Percentiles rank a stretch among this genome's conserved stretches.
phyloP scores from a whole-genome alignment of 2,113 vertebrate genomes.

The Myotis brandtii region DNA sequence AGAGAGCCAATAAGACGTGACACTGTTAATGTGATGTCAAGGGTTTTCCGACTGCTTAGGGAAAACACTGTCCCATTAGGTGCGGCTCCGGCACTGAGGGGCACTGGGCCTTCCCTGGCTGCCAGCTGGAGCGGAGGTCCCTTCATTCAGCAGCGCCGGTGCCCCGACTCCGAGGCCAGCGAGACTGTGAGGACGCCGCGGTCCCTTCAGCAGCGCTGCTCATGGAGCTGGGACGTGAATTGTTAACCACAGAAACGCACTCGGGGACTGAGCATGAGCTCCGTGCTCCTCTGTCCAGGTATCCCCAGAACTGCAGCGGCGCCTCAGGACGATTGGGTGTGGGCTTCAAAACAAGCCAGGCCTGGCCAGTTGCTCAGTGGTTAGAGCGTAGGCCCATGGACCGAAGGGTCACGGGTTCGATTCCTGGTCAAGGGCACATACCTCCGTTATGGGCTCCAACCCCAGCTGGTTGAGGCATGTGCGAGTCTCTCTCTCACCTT shows the following conservation, averaged over 20 bases:
- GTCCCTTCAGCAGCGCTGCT: background rate
- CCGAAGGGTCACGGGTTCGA: too few species aligned
- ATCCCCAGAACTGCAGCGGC: background rate
- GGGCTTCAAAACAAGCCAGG: conserved; percentile 11
- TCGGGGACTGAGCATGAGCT: background rate
- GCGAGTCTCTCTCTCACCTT: too few species aligned
- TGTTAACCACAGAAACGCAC: conserved; percentile 73
- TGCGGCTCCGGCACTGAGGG: conserved; percentile 76
- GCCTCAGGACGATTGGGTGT: background rate
- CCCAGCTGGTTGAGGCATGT: too few species aligned
- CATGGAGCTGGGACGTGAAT: conserved; percentile 72
- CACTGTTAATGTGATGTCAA: conserved; percentile 89
- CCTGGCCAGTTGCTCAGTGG: too few species aligned
- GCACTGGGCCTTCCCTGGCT: conserved; percentile 67
- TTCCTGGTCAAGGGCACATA: too few species aligned
- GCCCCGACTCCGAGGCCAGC: conserved; percentile 65
- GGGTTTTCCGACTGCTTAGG: conserved; percentile 84
- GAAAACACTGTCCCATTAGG: conserved; percentile 86
- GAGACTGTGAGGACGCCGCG: too few species aligned
- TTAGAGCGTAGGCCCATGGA: too few species aligned
- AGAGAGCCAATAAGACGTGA: conserved; percentile 87
- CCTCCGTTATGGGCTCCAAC: too few species aligned
- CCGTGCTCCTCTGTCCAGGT: conserved; percentile 37
- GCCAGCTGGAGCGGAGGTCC: conserved; percentile 85
- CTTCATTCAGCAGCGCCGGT: conserved; percentile 71